Evolutionary conservation across 2,888 invertebrate genomes (phyloP).

Genomic region (Eupithecia inturbata): DNA sequence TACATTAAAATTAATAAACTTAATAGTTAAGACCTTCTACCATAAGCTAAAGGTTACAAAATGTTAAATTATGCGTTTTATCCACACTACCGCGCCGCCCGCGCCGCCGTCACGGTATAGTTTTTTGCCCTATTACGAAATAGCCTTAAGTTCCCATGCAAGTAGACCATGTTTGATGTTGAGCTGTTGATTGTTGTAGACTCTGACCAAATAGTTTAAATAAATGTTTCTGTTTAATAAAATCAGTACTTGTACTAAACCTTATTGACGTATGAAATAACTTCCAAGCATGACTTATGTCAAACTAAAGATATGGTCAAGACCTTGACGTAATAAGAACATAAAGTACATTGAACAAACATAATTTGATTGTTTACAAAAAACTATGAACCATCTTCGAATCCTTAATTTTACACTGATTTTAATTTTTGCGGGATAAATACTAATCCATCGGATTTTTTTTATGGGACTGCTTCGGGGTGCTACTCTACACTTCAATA

Average conservation of each 20-base stretch:
- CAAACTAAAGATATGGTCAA: neutral
- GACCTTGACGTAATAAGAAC: neutral
- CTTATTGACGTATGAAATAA: too few relatives aligned
- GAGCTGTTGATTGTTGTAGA: neutral
- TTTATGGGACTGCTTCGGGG: too few relatives aligned
- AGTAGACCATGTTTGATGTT: slow-evolving; percentile 1
- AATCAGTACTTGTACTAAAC: too few relatives aligned
- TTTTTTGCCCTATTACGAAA: slow-evolving; percentile 30
- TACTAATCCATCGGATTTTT: too few relatives aligned
- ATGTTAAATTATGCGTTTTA: slow-evolving; percentile 12
- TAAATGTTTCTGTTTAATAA: neutral
- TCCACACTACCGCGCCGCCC: slow-evolving; percentile 7
- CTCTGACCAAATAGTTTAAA: neutral
- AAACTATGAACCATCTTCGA: too few relatives aligned
- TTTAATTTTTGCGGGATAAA: too few relatives aligned
- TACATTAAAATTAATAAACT: neutral
- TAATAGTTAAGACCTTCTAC: slow-evolving; percentile 6
- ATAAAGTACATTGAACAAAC: too few relatives aligned
- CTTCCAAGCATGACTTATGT: neutral
- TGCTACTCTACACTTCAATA: too few relatives aligned
- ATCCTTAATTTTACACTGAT: too few relatives aligned
- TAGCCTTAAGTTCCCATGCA: slow-evolving; percentile 16
- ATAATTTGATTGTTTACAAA: too few relatives aligned
- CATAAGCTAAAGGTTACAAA: neutral
- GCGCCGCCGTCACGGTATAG: slow-evolving; percentile 7